Evolutionary conservation across 2,113 vertebrate genomes (phyloP).

Genomic region (Oplegnathus fasciatus): DNA sequence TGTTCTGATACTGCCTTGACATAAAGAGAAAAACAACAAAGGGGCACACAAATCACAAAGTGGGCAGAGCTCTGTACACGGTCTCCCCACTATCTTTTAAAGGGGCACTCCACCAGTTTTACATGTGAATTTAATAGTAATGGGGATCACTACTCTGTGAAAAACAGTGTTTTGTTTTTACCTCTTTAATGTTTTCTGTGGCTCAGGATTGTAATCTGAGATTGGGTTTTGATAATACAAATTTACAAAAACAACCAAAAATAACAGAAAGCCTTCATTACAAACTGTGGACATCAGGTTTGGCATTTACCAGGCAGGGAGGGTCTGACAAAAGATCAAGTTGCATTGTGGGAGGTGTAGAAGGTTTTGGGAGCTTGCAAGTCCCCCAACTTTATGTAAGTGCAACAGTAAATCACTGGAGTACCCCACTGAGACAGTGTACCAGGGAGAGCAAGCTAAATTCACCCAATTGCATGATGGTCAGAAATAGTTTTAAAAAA

Average conservation of each 20-base stretch:
- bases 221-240: too few relatives aligned
- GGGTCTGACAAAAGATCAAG: background rate
- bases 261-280: too few relatives aligned
- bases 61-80: background rate
- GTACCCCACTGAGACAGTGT: background rate
- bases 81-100: background rate
- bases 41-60: too few relatives aligned
- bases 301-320: background rate
- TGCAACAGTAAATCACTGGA: background rate
- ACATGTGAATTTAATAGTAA: background rate
- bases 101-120: background rate
- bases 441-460: background rate
- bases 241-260: too few relatives aligned
- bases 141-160: too few relatives aligned
- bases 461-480: background rate
- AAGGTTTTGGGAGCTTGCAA: background rate
- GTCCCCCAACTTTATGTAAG: background rate
- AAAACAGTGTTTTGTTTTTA: too few relatives aligned
- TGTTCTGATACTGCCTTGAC: background rate
- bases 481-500: background rate
- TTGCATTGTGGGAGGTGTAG: background rate
- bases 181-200: too few relatives aligned
- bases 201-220: too few relatives aligned
- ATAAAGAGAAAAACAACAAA: too few relatives aligned
- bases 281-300: too few relatives aligned